A percentile compares a stretch with the other conserved stretches of the same genome.
phyloP scores from a whole-genome alignment of 1,140 invertebrate species.

The Pteromalus puparum region DNA sequence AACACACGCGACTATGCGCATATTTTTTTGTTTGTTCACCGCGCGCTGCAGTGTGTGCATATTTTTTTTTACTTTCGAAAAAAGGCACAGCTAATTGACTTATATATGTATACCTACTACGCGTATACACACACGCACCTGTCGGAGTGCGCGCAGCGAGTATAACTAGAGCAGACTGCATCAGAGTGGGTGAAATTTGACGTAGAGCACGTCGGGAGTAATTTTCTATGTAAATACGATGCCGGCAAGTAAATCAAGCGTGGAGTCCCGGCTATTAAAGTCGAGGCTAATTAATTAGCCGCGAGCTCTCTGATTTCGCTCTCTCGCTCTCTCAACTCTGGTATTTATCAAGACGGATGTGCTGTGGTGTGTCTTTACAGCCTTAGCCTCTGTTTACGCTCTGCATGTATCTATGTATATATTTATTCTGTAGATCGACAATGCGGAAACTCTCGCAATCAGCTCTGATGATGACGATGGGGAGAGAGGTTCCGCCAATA shows the following conservation, averaged over 20 bases:
- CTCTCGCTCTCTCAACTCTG: background rate
- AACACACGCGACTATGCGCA: background rate
- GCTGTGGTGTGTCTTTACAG: background rate
- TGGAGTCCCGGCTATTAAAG: background rate
- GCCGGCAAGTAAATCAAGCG: background rate
- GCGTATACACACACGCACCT: too few species aligned
- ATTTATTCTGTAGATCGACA: too few species aligned
- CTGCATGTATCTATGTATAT: too few species aligned
- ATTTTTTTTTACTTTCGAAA: background rate
- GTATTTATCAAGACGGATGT: background rate
- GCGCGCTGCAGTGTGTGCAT: too few species aligned
- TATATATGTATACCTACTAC: too few species aligned
- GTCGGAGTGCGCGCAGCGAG: too few species aligned
- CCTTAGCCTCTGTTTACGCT: background rate
- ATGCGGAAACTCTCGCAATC: too few species aligned
- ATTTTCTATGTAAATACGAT: slow-evolving; percentile 8
- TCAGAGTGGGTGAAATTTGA: background rate
- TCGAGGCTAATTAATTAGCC: slow-evolving; percentile 8
- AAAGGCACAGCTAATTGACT: too few species aligned
- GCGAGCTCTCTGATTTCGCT: background rate
- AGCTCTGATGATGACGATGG: too few species aligned
- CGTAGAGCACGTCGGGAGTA: background rate
- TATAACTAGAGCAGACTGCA: too few species aligned
- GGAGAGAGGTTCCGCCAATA: too few species aligned
- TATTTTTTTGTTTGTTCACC: too few species aligned